Base-by-base conservation (phyloP, 2,888 invertebrate species). In the Crossocerus cetratus region DNA sequence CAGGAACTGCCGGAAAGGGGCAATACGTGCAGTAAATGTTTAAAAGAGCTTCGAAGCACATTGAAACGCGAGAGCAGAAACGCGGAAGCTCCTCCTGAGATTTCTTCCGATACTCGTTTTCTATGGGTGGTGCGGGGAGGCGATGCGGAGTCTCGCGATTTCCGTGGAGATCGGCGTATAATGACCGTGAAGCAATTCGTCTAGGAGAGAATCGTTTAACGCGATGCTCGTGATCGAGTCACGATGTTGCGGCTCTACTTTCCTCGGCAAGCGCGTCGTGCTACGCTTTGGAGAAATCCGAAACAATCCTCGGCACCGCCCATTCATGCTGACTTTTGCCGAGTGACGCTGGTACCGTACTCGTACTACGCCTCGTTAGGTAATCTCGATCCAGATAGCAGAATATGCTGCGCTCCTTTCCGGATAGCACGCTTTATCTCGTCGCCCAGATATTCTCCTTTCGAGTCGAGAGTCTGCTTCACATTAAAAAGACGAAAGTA, bases 251-350 rank as follows among this genome's bases (percentile, higher is more conserved):
- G 32, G 32, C 32, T 32, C n/a, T 65, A 59, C 72, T 69, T 68
- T 76, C 65, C 49, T 62, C 54, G 64, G 42, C 32, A 11, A 32
- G 32, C 32, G n/a, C n/a, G n/a, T 43, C 65, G 58, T 56, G 63
- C 66, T 70, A 43, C 60, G 64, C 74, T 76, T 74, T 76, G 65
- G 68, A 66, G 79, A 81, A 81, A 81, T 81, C 74, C 74, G 72
- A 79, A 81, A 81, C 81, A 72, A 74, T 81, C 77, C 72, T 60
- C 61, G 80, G 71, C 74, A 71, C 66, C 79, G 76, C 74, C 76
- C 76, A 76, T 74, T 21, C 42, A 70, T 65, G 68, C 69, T 66
- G 49, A 72, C 72, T 22, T 54, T 55, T 65, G 55, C 65, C 42
- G 16, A 16, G 56, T 54, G 22, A 32, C 32, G 32, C 32, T 32